Percentiles rank a stretch among this genome's conserved stretches.
phyloP scores from a whole-genome alignment of 2,113 vertebrate species.

The Boulengeromyrus knoepffleri region DNA sequence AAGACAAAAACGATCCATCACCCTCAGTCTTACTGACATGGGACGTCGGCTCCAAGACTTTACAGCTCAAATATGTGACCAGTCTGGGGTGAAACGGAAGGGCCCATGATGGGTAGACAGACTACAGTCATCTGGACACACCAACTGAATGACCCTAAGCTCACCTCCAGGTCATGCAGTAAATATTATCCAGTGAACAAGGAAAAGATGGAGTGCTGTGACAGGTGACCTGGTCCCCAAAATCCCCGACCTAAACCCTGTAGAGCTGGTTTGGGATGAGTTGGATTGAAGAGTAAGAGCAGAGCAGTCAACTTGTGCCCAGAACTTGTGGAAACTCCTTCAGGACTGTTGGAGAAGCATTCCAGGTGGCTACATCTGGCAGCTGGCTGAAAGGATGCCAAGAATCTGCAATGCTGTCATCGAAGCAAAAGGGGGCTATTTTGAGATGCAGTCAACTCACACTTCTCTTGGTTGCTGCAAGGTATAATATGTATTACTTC shows the following conservation, averaged over 20 bases:
- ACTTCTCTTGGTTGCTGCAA: neutral
- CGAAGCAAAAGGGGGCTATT: neutral
- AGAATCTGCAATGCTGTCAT: neutral
- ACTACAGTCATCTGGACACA: neutral
- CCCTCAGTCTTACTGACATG: neutral
- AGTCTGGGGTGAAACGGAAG: neutral
- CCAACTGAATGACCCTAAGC: neutral
- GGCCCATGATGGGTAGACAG: neutral
- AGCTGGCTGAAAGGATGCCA: neutral
- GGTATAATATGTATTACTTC: neutral
- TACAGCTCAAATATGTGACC: neutral
- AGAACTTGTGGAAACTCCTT: neutral
- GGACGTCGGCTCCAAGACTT: neutral
- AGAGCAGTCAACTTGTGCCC: neutral
- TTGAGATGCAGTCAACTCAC: neutral
- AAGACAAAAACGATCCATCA: neutral
- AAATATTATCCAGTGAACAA: neutral
- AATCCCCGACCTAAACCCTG: neutral
- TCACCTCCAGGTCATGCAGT: neutral
- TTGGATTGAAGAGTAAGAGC: neutral
- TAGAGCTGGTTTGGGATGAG: neutral
- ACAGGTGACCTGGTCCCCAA: neutral
- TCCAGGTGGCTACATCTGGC: neutral
- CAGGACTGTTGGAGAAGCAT: neutral
- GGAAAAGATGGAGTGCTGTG: neutral